A percentile compares a stretch with the other conserved stretches of the same genome.
These are phyloP conservation scores for Spatulosminthurus flaviceps DNA, from an alignment of 2,888 invertebrate genomes.

Conservation along the genomic window DNA sequence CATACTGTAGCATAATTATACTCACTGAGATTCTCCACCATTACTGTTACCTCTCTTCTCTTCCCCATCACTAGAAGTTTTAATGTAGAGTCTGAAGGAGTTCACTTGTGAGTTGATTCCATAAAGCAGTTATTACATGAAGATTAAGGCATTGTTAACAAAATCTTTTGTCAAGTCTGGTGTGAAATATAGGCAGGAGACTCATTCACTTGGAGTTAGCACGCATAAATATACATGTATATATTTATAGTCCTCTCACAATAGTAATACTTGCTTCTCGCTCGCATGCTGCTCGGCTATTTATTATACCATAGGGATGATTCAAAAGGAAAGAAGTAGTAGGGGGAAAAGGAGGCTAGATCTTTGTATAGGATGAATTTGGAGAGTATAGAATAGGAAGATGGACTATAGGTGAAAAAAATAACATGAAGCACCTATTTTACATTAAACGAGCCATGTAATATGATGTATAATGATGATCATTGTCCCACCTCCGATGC, in stretches of 20 bases:
- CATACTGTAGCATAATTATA: too few relatives aligned
- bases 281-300: constrained; percentile 39
- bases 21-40: too few relatives aligned
- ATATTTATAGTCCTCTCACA: background rate
- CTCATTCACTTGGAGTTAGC: background rate
- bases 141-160: constrained; percentile 8
- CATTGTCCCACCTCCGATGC: constrained; percentile 41
- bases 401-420: constrained; percentile 4
- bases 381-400: background rate
- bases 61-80: too few relatives aligned
- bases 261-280: constrained; percentile 2
- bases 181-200: constrained; percentile 19
- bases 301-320: constrained; percentile 22
- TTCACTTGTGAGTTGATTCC: background rate
- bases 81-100: background rate
- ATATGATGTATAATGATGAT: constrained; percentile 45
- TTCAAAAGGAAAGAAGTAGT: background rate
- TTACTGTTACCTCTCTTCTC: too few relatives aligned
- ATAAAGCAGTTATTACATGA: constrained; percentile 5
- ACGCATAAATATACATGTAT: too few relatives aligned
- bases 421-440: constrained; percentile 36
- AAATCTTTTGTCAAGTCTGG: constrained; percentile 3
- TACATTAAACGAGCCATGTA: constrained; percentile 44
- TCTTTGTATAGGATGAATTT: background rate
- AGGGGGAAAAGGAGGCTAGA: background rate